Conservation (phyloP, 2,888 invertebrate species). For the Gastrophysa polygoni region DNA sequence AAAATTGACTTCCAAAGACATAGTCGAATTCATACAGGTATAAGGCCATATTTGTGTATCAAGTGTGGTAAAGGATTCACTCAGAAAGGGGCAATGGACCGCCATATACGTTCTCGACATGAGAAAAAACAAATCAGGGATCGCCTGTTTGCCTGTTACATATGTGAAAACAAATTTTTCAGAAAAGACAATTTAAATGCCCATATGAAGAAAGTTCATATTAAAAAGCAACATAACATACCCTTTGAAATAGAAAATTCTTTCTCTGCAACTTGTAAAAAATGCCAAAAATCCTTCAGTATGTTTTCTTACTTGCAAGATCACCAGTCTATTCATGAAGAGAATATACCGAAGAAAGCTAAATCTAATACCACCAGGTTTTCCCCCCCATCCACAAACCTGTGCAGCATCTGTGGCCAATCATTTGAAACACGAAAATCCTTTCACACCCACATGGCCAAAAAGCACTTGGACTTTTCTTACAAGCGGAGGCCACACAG, state of each 20-base stretch:
- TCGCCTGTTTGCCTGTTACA: constrained; percentile 37
- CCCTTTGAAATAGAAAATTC: constrained; percentile 24
- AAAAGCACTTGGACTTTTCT: constrained; percentile 36
- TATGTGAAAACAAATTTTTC: constrained; percentile 43
- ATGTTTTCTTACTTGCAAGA: constrained; percentile 28
- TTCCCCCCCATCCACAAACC: constrained; percentile 17
- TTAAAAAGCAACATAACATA: constrained; percentile 40
- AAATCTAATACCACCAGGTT: constrained; percentile 10
- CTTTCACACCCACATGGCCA: constrained; percentile 26
- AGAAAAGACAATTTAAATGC: constrained; percentile 40
- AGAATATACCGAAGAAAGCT: constrained; percentile 10
- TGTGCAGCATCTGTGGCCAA: constrained; percentile 31
- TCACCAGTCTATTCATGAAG: constrained; percentile 20
- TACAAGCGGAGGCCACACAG: constrained; percentile 12
- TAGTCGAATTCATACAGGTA: constrained; percentile 28
- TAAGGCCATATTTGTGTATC: constrained; percentile 41
- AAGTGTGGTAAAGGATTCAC: constrained; percentile 46
- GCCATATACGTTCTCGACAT: constrained; percentile 46
- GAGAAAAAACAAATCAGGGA: constrained; percentile 41
- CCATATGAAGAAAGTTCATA: constrained; percentile 41
- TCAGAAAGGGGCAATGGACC: constrained; percentile 45
- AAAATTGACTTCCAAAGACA: constrained; percentile 32
- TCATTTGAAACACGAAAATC: constrained; percentile 28
- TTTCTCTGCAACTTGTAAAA: constrained; percentile 31
- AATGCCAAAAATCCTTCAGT: constrained; percentile 46